Percentiles rank a stretch among this genome's conserved stretches.
Evolutionary conservation across 2,888 invertebrate species (phyloP).

Genomic region (Neuroscelio doddi): DNA sequence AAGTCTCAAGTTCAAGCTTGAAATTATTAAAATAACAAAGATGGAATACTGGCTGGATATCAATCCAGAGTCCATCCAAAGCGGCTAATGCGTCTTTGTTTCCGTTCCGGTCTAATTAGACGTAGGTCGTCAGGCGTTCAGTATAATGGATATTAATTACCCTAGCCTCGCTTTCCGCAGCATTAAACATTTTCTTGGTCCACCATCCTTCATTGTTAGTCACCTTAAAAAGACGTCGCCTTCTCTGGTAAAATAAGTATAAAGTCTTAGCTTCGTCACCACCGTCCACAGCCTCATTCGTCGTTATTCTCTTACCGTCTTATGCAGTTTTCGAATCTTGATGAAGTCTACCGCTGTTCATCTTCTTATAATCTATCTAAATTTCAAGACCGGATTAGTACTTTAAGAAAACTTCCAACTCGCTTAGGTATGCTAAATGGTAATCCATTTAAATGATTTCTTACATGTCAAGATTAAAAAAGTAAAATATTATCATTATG

Average conservation of each 20-base stretch:
- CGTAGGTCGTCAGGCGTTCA: conserved; percentile 58
- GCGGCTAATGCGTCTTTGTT: conserved; percentile 67
- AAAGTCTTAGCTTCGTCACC: conserved; percentile 54
- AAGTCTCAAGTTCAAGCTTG: not conserved
- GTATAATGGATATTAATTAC: conserved; percentile 72
- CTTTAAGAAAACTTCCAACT: conserved; percentile 60
- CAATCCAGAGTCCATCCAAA: conserved; percentile 44
- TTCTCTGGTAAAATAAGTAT: conserved; percentile 67
- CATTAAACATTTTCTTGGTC: conserved; percentile 70
- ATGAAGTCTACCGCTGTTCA: conserved; percentile 37
- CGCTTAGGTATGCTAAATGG: no score
- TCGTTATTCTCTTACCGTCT: conserved; percentile 38
- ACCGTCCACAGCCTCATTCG: conserved; percentile 47
- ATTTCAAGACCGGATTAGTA: conserved; percentile 68
- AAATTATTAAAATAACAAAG: conserved; percentile 36
- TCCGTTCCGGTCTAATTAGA: conserved; percentile 63
- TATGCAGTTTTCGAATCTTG: conserved; percentile 47
- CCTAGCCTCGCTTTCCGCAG: conserved; percentile 68
- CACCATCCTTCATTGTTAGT: conserved; percentile 71
- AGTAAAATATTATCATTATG: no score
- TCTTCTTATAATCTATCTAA: conserved; percentile 69
- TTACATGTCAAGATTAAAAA: no score
- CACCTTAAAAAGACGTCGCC: conserved; percentile 65
- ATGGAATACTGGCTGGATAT: conserved; percentile 39
- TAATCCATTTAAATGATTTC: no score